Evolutionary conservation across 2,797 vertebrate genomes (phyloP).

Genomic region (Lagocephalus sceleratus): DNA sequence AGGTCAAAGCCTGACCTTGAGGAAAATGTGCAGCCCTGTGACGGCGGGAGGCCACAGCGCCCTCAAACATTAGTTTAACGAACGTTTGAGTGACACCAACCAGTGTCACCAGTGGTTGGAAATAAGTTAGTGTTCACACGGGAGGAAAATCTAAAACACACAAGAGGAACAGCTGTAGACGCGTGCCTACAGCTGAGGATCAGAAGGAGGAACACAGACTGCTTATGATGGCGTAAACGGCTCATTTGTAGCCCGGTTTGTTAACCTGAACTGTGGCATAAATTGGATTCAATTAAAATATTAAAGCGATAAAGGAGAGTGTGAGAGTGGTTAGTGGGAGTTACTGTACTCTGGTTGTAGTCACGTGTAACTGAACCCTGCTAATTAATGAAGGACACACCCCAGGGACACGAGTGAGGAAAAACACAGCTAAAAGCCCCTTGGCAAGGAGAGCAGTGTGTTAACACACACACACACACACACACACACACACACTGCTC

Average conservation of each 20-base stretch:
- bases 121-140: too few species aligned
- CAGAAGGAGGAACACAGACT: too few species aligned
- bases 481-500: constrained; percentile 22
- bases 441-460: constrained; percentile 62
- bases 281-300: not conserved
- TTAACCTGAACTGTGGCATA: not conserved
- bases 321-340: not conserved
- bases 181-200: too few species aligned
- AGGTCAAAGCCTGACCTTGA: too few species aligned
- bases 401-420: constrained; percentile 25
- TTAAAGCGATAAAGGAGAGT: not conserved
- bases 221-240: constrained; percentile 1
- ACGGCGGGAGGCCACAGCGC: too few species aligned
- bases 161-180: too few species aligned
- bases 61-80: too few species aligned
- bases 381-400: constrained; percentile 69
- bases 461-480: constrained; percentile 13
- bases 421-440: constrained; percentile 59
- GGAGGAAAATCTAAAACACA: too few species aligned
- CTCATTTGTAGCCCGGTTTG: constrained; percentile 8
- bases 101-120: too few species aligned
- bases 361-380: constrained; percentile 26
- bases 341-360: constrained; percentile 13
- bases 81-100: too few species aligned
- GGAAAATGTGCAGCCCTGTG: too few species aligned